phyloP scores from a whole-genome alignment of 1,140 invertebrate species.

The Drosophila guanche region DNA sequence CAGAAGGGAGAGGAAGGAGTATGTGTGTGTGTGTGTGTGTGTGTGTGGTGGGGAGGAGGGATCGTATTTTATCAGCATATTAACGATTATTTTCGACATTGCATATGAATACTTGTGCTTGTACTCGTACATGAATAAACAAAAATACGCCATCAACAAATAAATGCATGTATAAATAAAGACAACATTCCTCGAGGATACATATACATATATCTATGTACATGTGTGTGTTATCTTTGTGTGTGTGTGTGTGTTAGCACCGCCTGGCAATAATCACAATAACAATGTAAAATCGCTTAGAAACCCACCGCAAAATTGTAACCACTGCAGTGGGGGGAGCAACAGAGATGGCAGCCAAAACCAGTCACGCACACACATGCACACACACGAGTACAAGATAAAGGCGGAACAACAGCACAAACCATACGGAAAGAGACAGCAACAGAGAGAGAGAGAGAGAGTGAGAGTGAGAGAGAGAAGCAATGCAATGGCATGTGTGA shows the following conservation, averaged over 20 bases:
- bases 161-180: conserved; percentile 77
- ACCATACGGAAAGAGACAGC: conserved; percentile 8
- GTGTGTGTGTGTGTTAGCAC: conserved; percentile 14
- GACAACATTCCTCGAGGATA: not conserved
- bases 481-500: conserved; percentile 32
- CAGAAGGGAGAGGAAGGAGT: not conserved
- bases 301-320: conserved; percentile 73
- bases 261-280: conserved; percentile 72
- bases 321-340: conserved; percentile 15
- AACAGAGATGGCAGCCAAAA: not conserved
- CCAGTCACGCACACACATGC: not conserved
- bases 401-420: conserved; percentile 53
- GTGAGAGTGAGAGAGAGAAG: conserved; percentile 30
- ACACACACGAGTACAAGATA: conserved; percentile 48
- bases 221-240: not conserved
- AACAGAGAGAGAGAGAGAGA: conserved; percentile 2
- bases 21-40: not conserved
- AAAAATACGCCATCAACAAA: conserved; percentile 79
- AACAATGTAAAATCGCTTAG: conserved; percentile 82
- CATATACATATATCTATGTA: no score
- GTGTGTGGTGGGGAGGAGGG: not conserved
- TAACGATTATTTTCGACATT: conserved; percentile 80
- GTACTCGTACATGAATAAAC: conserved; percentile 66
- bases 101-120: conserved; percentile 61
- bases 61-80: conserved; percentile 72